Percentiles rank a stretch among this genome's conserved stretches.
phyloP scores from a whole-genome alignment of 1,140 invertebrate species.

The Drosophila repletoides region DNA sequence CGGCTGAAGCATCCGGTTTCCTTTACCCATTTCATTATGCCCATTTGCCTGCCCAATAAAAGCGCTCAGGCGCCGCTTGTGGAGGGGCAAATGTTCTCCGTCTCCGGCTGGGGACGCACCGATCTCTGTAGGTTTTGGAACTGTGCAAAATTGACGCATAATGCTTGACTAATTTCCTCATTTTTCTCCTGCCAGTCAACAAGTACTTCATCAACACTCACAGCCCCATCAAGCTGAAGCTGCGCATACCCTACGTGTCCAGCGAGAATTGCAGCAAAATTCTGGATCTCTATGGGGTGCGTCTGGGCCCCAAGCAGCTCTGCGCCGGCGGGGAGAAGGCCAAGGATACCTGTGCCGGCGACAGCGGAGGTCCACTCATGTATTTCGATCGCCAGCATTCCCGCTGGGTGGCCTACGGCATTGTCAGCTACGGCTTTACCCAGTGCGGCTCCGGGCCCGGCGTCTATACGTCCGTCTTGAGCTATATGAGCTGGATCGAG shows the following conservation, averaged over 20 bases:
- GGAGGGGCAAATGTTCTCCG: slow-evolving; percentile 84
- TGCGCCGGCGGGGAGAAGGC: slow-evolving; percentile 87
- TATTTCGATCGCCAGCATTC: slow-evolving; percentile 68
- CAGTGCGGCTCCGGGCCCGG: slow-evolving; percentile 85
- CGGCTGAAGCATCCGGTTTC: slow-evolving; percentile 89
- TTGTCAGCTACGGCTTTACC: slow-evolving; percentile 85
- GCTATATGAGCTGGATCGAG: slow-evolving; percentile 83
- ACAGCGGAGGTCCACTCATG: slow-evolving; percentile 85
- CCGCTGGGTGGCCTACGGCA: slow-evolving; percentile 83
- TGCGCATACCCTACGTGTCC: slow-evolving; percentile 71
- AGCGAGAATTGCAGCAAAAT: slow-evolving; percentile 71
- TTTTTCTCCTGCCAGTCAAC: slow-evolving; percentile 52
- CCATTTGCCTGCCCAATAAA: slow-evolving; percentile 88
- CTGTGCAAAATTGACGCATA: background rate
- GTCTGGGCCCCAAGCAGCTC: slow-evolving; percentile 84
- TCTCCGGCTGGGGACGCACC: slow-evolving; percentile 93
- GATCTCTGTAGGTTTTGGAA: slow-evolving; percentile 82
- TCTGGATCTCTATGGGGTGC: slow-evolving; percentile 77
- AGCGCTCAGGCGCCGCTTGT: slow-evolving; percentile 82
- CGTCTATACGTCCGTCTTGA: slow-evolving; percentile 83
- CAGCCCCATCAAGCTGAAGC: slow-evolving; percentile 79
- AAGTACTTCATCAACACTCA: slow-evolving; percentile 78
- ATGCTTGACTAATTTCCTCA: background rate
- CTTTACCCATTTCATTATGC: slow-evolving; percentile 88
- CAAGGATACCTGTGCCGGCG: slow-evolving; percentile 87